phyloP scores from a whole-genome alignment of 2,113 vertebrate genomes.

The Hippocampus comes region DNA sequence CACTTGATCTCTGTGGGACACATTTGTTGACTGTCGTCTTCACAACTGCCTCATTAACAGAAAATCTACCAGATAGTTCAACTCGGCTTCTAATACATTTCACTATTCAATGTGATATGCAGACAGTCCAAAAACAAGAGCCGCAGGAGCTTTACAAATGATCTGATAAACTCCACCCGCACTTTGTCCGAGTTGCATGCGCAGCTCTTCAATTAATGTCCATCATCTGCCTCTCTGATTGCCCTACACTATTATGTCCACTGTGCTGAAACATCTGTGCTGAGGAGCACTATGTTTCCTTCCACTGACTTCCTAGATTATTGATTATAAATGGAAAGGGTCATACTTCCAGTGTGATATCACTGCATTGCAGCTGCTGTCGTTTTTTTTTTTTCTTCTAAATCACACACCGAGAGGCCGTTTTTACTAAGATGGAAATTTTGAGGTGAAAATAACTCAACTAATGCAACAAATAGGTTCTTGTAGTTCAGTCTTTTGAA shows the following conservation, averaged over 20 bases:
- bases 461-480: too few species aligned
- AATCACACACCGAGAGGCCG: constrained; percentile 5
- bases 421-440: background rate
- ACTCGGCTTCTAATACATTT: background rate
- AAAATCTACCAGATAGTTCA: background rate
- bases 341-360: constrained; percentile 12
- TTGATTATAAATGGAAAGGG: constrained; percentile 29
- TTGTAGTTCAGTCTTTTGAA: background rate
- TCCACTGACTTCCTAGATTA: constrained; percentile 9
- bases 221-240: constrained; percentile 1
- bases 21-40: background rate
- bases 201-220: constrained; percentile 19
- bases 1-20: background rate
- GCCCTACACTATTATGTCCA: constrained; percentile 14
- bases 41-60: background rate
- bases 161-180: background rate
- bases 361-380: constrained; percentile 18
- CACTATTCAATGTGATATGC: background rate
- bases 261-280: constrained; percentile 11
- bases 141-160: background rate
- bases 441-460: too few species aligned
- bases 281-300: constrained; percentile 22
- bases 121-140: constrained; percentile 3
- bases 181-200: background rate
- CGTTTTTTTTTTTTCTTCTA: background rate